Percentiles rank a stretch among this genome's conserved stretches.
phyloP scores from a whole-genome alignment of 2,113 vertebrate genomes.

The Myrmophylax atrothorax region DNA sequence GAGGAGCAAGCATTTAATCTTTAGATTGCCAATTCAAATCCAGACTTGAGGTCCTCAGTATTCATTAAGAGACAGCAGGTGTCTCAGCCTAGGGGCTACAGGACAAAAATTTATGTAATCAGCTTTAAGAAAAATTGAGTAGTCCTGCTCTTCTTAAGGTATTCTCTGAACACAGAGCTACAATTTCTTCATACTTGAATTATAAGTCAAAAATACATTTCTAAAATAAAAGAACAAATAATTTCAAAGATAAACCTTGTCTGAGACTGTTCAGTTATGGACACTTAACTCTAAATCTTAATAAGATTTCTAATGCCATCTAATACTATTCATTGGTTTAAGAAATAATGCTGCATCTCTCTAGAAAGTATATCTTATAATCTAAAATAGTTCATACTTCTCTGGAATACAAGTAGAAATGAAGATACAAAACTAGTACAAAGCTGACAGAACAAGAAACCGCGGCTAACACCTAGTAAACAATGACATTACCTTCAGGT shows the following conservation, averaged over 20 bases:
- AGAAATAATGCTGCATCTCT: background rate
- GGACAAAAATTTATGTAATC: background rate
- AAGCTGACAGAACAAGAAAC: background rate
- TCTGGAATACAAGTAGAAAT: background rate
- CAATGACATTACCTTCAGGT: background rate
- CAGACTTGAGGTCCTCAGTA: background rate
- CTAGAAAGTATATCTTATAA: background rate
- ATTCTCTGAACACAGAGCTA: background rate
- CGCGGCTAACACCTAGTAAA: background rate
- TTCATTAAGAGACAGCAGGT: background rate
- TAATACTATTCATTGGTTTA: background rate
- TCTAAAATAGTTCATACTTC: background rate
- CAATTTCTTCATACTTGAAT: background rate
- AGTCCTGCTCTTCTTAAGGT: background rate
- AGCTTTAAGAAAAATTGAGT: background rate
- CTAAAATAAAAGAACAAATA: background rate
- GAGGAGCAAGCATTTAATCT: background rate
- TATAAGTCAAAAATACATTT: background rate
- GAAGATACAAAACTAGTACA: background rate
- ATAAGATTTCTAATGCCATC: background rate
- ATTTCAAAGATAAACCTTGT: background rate
- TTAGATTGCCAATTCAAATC: background rate
- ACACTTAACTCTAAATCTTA: background rate
- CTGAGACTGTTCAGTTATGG: background rate
- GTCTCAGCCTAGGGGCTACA: background rate